Evolutionary conservation across 1,140 invertebrate species (phyloP), one percentile per base, ranked within the genome.

Genomic region (Conus betulinus): DNA sequence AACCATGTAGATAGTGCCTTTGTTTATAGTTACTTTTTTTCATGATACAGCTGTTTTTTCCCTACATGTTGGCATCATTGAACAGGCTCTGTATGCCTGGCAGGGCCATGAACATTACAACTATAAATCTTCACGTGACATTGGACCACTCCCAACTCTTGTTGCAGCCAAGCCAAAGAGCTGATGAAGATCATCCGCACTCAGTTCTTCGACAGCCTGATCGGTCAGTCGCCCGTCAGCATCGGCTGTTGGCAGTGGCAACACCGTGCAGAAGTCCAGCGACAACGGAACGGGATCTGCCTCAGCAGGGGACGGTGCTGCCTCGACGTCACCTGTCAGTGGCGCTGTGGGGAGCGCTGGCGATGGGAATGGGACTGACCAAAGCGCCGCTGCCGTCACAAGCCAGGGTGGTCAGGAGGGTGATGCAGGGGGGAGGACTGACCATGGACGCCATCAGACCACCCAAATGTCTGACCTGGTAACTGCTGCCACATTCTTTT

Each of bases 171-270:
- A 91, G 93, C 95, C 15, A 90, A 94, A 88, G 97, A 97, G 27
- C 94, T 99, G 87, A 95, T 98, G 27, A 96, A 97, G 85, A 97
- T 99, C 79, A 97, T 99, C 11, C 97, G 98, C 95, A 97, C 97
- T 81, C 96, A 98, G 92, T 97, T 98, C 87, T 98, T 99, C 92
- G 97, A 97, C 60, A 97, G 97, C 90, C 96, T 98, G 51, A 96
- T 96, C 20, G 93, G 95, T 10, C 94, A 95, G 51, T 93, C 92
- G 23, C 23, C n/a, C 84, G 20, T 53, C 74, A 13, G 11, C 74
- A 17, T 20, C 52, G 2, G 8, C 52, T 8, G 10, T 23, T 3
- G 71, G 20, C 74, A 78, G 15, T 74, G 79, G 23, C 20, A 11
- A 15, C 71, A 76, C 52, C 5, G n/a, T 3, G 13, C 3, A 55